Percentiles rank a stretch among this genome's conserved stretches.
Evolutionary conservation across 1,140 invertebrate genomes (phyloP).

Genomic region (Drosophila ambigua): DNA sequence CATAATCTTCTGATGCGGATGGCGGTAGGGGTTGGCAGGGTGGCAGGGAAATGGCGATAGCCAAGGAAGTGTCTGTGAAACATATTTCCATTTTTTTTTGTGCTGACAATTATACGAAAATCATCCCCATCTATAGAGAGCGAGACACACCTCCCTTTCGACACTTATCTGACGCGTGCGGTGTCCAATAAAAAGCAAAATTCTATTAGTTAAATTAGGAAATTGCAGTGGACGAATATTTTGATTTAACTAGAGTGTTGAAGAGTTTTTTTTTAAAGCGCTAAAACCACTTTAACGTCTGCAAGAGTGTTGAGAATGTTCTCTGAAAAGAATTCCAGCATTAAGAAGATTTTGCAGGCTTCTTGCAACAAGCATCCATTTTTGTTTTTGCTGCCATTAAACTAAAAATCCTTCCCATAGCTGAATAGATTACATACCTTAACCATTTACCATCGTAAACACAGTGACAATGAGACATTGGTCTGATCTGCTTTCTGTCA

Average conservation of each 20-base stretch:
- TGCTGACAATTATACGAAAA: constrained; percentile 44
- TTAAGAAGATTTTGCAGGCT: no score
- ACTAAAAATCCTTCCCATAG: no score
- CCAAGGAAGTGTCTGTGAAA: constrained; percentile 3
- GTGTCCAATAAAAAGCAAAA: constrained; percentile 43
- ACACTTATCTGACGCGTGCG: constrained; percentile 58
- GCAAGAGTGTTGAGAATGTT: no score
- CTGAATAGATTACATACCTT: no score
- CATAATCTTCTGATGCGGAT: constrained; percentile 45
- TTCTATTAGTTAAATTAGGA: constrained; percentile 74
- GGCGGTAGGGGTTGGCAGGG: not conserved
- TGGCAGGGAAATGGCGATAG: not conserved
- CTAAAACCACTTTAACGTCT: no score
- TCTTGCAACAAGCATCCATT: no score
- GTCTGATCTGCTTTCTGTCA: no score
- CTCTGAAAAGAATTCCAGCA: no score
- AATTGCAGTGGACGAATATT: constrained; percentile 25
- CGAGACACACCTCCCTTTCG: not conserved
- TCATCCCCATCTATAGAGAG: constrained; percentile 29
- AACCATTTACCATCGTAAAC: no score
- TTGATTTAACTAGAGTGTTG: constrained; percentile 11
- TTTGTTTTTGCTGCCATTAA: no score
- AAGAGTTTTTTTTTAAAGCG: not conserved
- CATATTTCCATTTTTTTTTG: constrained; percentile 32
- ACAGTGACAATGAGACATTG: no score